Evolutionary conservation across 2,888 invertebrate species (phyloP).

Genomic region (Odontocolon sp.): DNA sequence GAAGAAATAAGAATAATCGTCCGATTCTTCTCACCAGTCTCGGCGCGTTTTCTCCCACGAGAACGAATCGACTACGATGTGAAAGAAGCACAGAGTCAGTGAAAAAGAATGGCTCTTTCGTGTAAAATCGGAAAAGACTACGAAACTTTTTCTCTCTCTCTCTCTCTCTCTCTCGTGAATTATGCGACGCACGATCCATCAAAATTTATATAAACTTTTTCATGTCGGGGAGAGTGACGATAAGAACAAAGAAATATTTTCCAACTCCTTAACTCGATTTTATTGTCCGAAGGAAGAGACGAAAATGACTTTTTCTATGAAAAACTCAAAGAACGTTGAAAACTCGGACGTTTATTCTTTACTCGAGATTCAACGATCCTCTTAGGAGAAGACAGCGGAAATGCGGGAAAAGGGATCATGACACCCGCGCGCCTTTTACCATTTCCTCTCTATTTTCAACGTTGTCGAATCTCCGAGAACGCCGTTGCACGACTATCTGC

Average conservation of each 20-base stretch:
- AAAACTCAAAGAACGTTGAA: too few relatives aligned
- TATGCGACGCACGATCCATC: constrained; percentile 40
- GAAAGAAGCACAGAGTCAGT: not conserved
- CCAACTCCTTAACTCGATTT: too few relatives aligned
- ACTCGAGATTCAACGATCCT: not conserved
- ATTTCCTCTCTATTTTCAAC: too few relatives aligned
- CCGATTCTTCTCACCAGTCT: not conserved
- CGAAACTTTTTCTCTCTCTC: too few relatives aligned
- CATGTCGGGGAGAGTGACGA: not conserved
- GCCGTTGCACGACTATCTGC: not conserved
- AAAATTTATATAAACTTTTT: constrained; percentile 49
- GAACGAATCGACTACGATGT: not conserved
- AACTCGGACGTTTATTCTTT: not conserved
- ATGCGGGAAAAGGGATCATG: not conserved
- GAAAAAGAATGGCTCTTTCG: not conserved
- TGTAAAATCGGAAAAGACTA: constrained; percentile 1
- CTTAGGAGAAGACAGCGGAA: too few relatives aligned
- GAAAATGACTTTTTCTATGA: too few relatives aligned
- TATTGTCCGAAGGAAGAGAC: too few relatives aligned
- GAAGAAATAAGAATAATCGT: constrained; percentile 12
- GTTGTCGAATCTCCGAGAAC: too few relatives aligned
- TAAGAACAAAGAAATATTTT: not conserved
- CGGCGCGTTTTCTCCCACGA: not conserved
- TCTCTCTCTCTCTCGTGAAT: constrained; percentile 30
- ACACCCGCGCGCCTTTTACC: too few relatives aligned